Conservation (phyloP, 2,888 invertebrate genomes). For the Isoperla grammatica region DNA sequence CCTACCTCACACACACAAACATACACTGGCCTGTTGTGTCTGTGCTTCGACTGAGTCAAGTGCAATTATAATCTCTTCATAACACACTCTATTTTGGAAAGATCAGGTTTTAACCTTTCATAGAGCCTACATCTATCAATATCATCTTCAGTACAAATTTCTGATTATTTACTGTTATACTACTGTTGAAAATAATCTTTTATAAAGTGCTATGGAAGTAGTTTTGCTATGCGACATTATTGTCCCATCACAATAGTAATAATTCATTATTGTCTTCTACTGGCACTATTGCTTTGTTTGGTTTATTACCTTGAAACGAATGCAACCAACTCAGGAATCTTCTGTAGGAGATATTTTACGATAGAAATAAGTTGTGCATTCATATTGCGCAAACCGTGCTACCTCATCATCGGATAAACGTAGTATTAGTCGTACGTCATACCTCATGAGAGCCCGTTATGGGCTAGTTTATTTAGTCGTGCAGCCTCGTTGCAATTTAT, state of each 20-base stretch:
- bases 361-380: not conserved
- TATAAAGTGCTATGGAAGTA: not conserved
- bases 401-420: slow-evolving; percentile 24
- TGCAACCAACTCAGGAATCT: slow-evolving; percentile 26
- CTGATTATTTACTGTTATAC: not conserved
- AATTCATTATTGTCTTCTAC: too few species aligned
- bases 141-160: slow-evolving; percentile 1
- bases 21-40: slow-evolving; percentile 25
- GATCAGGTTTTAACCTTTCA: not conserved
- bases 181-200: not conserved
- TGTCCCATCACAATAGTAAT: too few species aligned
- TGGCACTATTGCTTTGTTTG: too few species aligned
- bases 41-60: slow-evolving; percentile 20
- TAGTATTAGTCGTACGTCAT: slow-evolving; percentile 19
- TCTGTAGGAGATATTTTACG: slow-evolving; percentile 9
- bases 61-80: too few species aligned
- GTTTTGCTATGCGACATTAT: too few species aligned
- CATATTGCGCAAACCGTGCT: slow-evolving; percentile 23
- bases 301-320: not conserved
- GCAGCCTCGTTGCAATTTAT: too few species aligned
- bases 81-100: not conserved
- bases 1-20: slow-evolving; percentile 33
- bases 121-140: not conserved
- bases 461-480: too few species aligned
- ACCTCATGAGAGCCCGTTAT: slow-evolving; percentile 17